Evolutionary conservation across 2,113 vertebrate species (phyloP).

Genomic region (Promerops cafer): DNA sequence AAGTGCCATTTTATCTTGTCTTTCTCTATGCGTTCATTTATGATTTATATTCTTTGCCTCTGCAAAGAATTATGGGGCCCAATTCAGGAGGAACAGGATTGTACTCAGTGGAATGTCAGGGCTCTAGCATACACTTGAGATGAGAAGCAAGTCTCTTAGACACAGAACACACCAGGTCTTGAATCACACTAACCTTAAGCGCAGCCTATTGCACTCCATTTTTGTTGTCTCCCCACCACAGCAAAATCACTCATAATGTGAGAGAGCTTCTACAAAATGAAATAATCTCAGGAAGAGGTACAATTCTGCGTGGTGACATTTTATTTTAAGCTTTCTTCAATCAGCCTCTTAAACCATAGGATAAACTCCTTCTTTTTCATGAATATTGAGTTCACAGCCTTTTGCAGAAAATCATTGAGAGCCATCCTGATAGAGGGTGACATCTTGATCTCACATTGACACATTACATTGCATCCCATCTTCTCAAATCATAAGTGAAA

Average conservation of each 20-base stretch:
- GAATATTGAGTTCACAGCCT: neutral
- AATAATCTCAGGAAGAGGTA: neutral
- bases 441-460: conserved; percentile 5
- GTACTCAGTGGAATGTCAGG: neutral
- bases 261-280: neutral
- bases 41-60: neutral
- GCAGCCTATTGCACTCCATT: neutral
- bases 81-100: neutral
- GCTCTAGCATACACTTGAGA: neutral
- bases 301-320: neutral
- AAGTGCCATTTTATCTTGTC: neutral
- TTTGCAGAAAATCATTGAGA: neutral
- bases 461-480: conserved; percentile 3
- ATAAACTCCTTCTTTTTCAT: neutral
- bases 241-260: neutral
- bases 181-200: neutral
- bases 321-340: neutral
- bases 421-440: neutral
- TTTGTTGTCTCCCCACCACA: neutral
- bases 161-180: neutral
- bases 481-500: conserved; percentile 42
- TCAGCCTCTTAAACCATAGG: neutral
- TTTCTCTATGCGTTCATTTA: neutral
- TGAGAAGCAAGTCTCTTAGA: neutral
- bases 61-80: neutral